Conservation (phyloP, 2,888 invertebrate genomes). For the Myathropa florea region DNA sequence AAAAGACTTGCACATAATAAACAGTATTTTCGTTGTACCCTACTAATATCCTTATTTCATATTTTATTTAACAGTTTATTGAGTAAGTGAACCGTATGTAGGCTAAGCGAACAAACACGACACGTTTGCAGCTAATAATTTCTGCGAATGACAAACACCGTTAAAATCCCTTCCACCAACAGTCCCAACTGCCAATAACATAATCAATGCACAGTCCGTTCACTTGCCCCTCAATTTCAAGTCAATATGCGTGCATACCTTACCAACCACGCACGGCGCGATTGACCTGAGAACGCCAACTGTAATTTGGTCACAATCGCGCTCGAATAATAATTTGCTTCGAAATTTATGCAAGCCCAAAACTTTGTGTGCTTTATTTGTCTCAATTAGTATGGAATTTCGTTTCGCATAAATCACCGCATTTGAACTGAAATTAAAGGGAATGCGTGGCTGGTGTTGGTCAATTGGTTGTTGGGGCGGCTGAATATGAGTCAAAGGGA, state of each 20-base stretch:
- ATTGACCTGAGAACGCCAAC: neutral
- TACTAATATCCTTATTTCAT: neutral
- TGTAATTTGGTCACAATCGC: neutral
- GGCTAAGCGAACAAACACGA: constrained; percentile 19
- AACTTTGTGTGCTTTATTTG: constrained; percentile 53
- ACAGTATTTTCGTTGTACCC: constrained; percentile 15
- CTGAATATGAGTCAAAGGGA: neutral
- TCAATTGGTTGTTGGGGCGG: neutral
- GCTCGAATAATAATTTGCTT: constrained; percentile 37
- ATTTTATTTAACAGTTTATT: neutral
- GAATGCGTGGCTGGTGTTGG: neutral
- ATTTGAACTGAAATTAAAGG: constrained; percentile 21
- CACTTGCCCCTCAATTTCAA: no score
- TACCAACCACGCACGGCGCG: neutral
- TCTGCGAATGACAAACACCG: neutral
- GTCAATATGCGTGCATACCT: neutral
- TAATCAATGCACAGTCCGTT: neutral
- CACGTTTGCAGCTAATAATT: constrained; percentile 16
- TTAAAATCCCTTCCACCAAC: neutral
- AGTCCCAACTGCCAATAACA: no score
- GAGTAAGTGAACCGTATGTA: neutral
- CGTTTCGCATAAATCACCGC: constrained; percentile 51
- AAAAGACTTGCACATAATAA: constrained; percentile 75
- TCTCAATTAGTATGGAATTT: constrained; percentile 62
- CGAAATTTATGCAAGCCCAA: constrained; percentile 55